These are phyloP conservation scores for Hirundichthys speculiger DNA, from an alignment of 2,113 vertebrate genomes.

Conservation along the genomic window DNA sequence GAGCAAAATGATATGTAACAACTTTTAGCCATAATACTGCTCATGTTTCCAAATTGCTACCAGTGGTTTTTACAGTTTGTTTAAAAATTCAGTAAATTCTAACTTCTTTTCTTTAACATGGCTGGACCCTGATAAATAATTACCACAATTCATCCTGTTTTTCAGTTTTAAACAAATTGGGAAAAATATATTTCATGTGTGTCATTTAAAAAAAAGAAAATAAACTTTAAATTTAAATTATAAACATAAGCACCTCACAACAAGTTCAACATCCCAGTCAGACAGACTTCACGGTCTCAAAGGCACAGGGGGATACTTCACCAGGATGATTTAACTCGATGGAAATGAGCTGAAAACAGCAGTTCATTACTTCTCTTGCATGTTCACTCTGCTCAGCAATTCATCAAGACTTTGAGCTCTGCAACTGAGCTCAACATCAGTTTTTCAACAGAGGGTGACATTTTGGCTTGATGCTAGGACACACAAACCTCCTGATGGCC, in stretches of 20 bases:
- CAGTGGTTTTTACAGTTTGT: too few relatives aligned
- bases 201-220: too few relatives aligned
- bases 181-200: too few relatives aligned
- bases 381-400: constrained; percentile 44
- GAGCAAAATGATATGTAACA: too few relatives aligned
- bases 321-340: constrained; percentile 47
- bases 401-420: constrained; percentile 46
- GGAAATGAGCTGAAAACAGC: constrained; percentile 59
- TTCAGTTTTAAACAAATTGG: too few relatives aligned
- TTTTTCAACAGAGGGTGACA: constrained; percentile 37
- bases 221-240: background rate
- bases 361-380: constrained; percentile 44
- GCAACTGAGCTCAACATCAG: constrained; percentile 15
- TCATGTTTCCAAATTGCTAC: too few relatives aligned
- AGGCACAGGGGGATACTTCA: constrained; percentile 26
- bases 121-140: too few relatives aligned
- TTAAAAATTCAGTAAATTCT: too few relatives aligned
- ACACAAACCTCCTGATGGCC: constrained; percentile 57
- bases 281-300: constrained; percentile 27
- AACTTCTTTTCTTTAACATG: too few relatives aligned
- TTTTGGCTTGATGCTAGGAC: constrained; percentile 48
- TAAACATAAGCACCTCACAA: background rate
- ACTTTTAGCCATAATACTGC: too few relatives aligned
- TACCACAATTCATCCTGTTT: too few relatives aligned
- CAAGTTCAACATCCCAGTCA: constrained; percentile 30